phyloP scores from a whole-genome alignment of 2,113 vertebrate genomes.

The Microcebus tavaratra region DNA sequence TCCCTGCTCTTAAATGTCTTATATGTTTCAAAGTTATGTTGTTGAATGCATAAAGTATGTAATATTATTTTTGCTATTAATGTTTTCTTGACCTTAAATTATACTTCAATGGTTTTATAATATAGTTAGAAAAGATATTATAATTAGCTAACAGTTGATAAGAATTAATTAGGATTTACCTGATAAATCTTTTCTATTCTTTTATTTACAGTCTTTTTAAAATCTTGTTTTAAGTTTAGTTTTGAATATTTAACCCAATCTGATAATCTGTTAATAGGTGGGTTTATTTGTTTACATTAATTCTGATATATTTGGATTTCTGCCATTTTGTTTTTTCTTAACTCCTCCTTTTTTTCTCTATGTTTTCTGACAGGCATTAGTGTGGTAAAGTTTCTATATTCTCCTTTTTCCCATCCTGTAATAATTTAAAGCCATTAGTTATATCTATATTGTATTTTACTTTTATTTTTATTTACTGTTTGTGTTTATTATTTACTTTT shows the following conservation, averaged over 20 bases:
- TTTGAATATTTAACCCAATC: background rate
- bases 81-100: background rate
- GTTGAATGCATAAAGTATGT: background rate
- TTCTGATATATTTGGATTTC: background rate
- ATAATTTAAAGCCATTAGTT: background rate
- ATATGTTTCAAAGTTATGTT: background rate
- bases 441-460: background rate
- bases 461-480: background rate
- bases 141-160: background rate
- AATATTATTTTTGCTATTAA: background rate
- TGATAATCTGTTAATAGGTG: background rate
- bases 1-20: background rate
- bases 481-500: background rate
- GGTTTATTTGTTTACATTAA: background rate
- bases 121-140: background rate
- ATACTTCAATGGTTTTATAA: background rate
- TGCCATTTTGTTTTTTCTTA: constrained; percentile 9
- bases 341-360: background rate
- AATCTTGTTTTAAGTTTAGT: background rate
- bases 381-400: background rate
- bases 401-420: background rate
- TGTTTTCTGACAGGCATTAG: background rate
- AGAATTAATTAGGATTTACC: background rate
- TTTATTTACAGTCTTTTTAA: background rate
- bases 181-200: background rate